Evolutionary conservation across 2,797 vertebrate genomes (phyloP), one percentile per base, ranked within the genome.

Genomic region (Muscicapa comitata): DNA sequence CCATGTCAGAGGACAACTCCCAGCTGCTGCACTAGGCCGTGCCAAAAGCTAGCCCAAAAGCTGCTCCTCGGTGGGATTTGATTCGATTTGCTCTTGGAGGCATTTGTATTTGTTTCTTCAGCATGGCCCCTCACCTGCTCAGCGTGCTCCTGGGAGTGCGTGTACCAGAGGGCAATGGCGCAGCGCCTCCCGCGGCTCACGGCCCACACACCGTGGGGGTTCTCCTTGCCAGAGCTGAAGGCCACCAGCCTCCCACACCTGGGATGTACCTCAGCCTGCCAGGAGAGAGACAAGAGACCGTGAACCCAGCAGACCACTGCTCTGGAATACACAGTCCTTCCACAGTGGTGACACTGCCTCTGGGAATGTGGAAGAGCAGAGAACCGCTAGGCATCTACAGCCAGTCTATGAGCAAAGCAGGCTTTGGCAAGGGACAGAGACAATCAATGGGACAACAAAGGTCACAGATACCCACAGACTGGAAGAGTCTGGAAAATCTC

Each of bases 161-260:
- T 99, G 95, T 99, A 99, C 99, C 99, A 99, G 77, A 99, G 98
- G 0, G 99, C 99, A 38, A 99, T 61, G 13, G 99, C 98, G 3
- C 99, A 99, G 86, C 99, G 98, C 54, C 98, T 98, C 8, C 99
- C 99, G 0, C 73, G 96, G 0, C 98, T 99, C 96, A 99, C 98
- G 0, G 99, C 99, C 37, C 98, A 98, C 23, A 99, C 99, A 0
- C 99, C 99, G 0, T 99, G 99, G 11, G 99, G 99, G 91, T 99
- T 99, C 66, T 99, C 98, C 16, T 98, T 98, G 48, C 99, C 99
- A 0, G 99, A 99, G 75, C 99, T 99, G 96, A 99, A 99, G 88
- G 98, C 99, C 19, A 99, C 98, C 6, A 99, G 97, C 68, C 99
- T 98, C 53, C 99, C 99, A 59, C 99, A 99, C 81, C 97, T 98